Base-by-base conservation (phyloP, 2,888 invertebrate genomes). In the Meiosimyza platycephala region DNA sequence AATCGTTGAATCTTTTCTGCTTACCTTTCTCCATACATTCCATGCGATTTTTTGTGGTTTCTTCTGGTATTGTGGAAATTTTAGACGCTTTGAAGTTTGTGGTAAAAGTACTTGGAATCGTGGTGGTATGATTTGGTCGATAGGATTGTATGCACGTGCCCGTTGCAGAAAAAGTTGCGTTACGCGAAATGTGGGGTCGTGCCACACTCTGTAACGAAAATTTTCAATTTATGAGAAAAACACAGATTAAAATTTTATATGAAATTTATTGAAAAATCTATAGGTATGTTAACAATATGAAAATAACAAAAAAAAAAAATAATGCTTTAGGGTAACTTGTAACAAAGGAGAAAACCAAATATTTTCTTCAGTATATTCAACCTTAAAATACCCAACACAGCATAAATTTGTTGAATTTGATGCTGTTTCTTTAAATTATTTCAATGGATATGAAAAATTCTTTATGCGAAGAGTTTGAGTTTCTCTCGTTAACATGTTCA, bases 51-150 rank as follows among this genome's bases (percentile, higher is more conserved):
- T 78, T 76, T 7, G 59, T 64, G n/a, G 70, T 73, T 73, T 80
- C 80, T 51, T 80, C 80, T 7, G 79, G 79, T 52, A 80, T 80
- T 15, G 79, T 78, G 7, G 79, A 77, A 60, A 80, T 79, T 65
- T 78, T 80, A 52, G 79, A 40, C 40, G 40, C 6, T 40, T 40
- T 40, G 40, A 40, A 9, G 40, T 40, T 6, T 40, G 40, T 9
- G 40, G 40, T 54, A 16, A 52, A 60, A 9, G 52, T 67, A 40
- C 52, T 22, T 9, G 52, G 48, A 54, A 67, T 72, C 6, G 67
- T 52, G 48, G 57, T 71, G 28, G 51, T 22, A 51, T 50, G 54
- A 66, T 69, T 66, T 57, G 62, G 28, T 52, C 62, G 3, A 18
- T 50, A 67, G 18, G 66, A 59, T n/a, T 66, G 16, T 40, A 40